These are phyloP conservation scores for Acheta domesticus DNA, from an alignment of 2,888 invertebrate species.

Conservation along the genomic window DNA sequence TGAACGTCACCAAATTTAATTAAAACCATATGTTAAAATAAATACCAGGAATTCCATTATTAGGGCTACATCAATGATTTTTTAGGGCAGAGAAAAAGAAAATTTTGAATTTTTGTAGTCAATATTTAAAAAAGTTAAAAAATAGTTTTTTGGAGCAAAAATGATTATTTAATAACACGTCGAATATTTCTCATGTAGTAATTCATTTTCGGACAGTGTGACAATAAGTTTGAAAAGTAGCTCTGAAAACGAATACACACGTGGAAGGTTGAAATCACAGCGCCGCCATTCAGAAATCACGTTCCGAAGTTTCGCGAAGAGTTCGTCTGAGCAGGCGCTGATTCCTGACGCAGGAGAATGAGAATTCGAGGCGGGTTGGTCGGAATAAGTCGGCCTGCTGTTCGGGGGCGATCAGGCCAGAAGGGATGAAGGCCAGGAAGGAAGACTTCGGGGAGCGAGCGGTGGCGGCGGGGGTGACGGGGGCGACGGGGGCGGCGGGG, in stretches of 20 bases:
- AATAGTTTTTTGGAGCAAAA: too few species aligned
- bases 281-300: not conserved
- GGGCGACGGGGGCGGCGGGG: not conserved
- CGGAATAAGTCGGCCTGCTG: not conserved
- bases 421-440: not conserved
- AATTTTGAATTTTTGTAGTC: too few species aligned
- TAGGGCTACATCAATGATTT: too few species aligned
- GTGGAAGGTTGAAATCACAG: not conserved
- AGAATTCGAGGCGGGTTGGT: not conserved
- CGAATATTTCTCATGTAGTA: too few species aligned
- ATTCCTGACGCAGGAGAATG: not conserved
- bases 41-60: too few species aligned
- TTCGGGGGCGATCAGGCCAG: not conserved
- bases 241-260: not conserved
- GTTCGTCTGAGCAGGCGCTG: not conserved
- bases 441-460: not conserved
- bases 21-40: too few species aligned
- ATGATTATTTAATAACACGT: too few species aligned
- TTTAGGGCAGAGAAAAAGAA: too few species aligned
- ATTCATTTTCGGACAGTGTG: too few species aligned
- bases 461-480: not conserved
- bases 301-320: not conserved
- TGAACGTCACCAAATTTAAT: too few species aligned
- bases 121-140: too few species aligned
- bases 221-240: too few species aligned